Evolutionary conservation across 2,797 vertebrate species (phyloP), one percentile per base, ranked within the genome.

Genomic region (Tragopan temminckii): DNA sequence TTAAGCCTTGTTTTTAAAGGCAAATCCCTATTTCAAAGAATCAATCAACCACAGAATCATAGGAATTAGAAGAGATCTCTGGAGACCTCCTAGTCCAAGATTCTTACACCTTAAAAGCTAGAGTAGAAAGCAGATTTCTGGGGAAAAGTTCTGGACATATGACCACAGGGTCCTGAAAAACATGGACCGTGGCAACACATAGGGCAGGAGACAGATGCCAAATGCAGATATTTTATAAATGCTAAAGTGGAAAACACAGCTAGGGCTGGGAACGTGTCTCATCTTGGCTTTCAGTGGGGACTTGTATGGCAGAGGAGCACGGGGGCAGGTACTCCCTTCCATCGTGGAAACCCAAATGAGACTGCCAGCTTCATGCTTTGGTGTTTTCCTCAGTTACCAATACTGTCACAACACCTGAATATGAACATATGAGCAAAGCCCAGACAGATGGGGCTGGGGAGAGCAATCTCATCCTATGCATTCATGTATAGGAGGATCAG

Each of bases 331-430:
- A 40, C 6, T 46, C 24, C 57, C 40, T 15, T 5, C 20, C 71
- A 24, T 15, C 9, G 5, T 0, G 1, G 17, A 64, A 62, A 31
- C 9, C 11, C 21, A 31, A 48, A 40, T 0, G 0, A 48, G 33
- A 40, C 0, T 0, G 2, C 29, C 55, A 80, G 3, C 11, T 68
- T 16, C 1, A 0, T 3, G 9, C 7, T 31, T 52, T 29, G 24
- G 5, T 61, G 0, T 2, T 76, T 63, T 89, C 42, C 46, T 5
- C 0, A 0, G 11, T 71, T 42, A 29, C 5, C 52, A 80, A 64
- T 16, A 7, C 29, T 15, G 6, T 18, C 33, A 31, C 31, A 58
- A 7, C 7, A 5, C 16, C 27, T 6, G 13, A 55, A 13, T 21
- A 35, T 5, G 15, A 6, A 31, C 40, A 1, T 57, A 7, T 8